These are phyloP conservation scores for Myotis findleyi DNA, from an alignment of 2,797 vertebrate species.

Conservation along the genomic window DNA sequence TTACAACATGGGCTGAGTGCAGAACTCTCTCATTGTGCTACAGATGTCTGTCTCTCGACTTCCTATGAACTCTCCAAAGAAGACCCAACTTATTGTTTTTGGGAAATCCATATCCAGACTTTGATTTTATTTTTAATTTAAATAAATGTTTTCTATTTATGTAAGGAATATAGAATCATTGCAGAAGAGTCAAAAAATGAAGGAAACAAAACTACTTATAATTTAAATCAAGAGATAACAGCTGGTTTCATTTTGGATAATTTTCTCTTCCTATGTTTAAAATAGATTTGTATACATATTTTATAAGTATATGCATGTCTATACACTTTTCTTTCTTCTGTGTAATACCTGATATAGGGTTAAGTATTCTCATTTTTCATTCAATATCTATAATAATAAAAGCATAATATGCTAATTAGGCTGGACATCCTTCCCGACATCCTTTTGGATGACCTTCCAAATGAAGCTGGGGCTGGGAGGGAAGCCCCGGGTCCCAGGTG, in stretches of 20 bases:
- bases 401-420: too few relatives aligned
- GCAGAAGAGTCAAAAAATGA: background rate
- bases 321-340: background rate
- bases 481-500: fast-evolving
- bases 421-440: too few relatives aligned
- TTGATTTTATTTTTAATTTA: conserved; percentile 28
- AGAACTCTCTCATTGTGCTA: background rate
- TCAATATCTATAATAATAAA: background rate
- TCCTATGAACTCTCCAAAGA: background rate
- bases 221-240: conserved; percentile 3
- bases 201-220: background rate
- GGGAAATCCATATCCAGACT: background rate
- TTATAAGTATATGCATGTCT: background rate
- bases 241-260: background rate
- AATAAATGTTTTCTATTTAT: background rate
- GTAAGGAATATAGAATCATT: background rate
- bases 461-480: too few relatives aligned
- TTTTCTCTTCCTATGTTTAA: conserved; percentile 8
- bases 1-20: background rate
- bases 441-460: too few relatives aligned
- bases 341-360: background rate
- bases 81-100: background rate
- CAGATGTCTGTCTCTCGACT: background rate
- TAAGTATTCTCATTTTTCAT: background rate
- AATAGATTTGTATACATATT: background rate